Evolutionary conservation across 2,113 vertebrate genomes (phyloP), one percentile per base, ranked within the genome.

Genomic region (Polypterus senegalus): DNA sequence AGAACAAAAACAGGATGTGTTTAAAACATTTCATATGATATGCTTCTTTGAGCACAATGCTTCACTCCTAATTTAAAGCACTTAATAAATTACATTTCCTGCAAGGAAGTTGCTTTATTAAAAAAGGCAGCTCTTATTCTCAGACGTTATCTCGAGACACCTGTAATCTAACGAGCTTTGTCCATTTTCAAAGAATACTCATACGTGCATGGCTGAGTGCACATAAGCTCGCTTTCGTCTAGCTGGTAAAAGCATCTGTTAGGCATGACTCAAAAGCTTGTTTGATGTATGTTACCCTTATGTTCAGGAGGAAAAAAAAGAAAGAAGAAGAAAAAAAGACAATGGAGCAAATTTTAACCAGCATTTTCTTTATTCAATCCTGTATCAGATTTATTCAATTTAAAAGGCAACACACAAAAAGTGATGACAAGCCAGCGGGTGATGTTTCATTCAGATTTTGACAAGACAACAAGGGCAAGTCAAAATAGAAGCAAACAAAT

Each of bases 221-320:
- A 76, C 76, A 74, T 73, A 66, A 74, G 61, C 65, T 79, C 77
- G 73, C 79, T 66, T 75, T 74, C 65, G 76, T 72, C 68, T 76
- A 75, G 80, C 76, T 77, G 83, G 81, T 81, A 85, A 85, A 88
- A 79, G 83, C 83, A 86, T 84, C 83, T 86, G 83, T 86, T 84
- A 84, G 80, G 71, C 77, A 62, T 73, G 67, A 75, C 79, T 74
- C 75, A 72, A 70, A 71, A 82, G 73, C 77, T 59, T 63, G 77
- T 76, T 69, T 81, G 81, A 86, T 77, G 76, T 86, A 83, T 83
- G 80, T 79, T 78, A 80, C 79, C 76, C 74, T 62, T 69, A 67
- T 73, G 60, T 78, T 84, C 83, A 85, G 83, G 86, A 84, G 84
- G 62, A 74, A 73, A 63, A 57, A 46, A 57, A 53, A 45, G n/a